Evolutionary conservation across 2,888 invertebrate genomes (phyloP), one percentile per base, ranked within the genome.

Genomic region (Amiota mariae): DNA sequence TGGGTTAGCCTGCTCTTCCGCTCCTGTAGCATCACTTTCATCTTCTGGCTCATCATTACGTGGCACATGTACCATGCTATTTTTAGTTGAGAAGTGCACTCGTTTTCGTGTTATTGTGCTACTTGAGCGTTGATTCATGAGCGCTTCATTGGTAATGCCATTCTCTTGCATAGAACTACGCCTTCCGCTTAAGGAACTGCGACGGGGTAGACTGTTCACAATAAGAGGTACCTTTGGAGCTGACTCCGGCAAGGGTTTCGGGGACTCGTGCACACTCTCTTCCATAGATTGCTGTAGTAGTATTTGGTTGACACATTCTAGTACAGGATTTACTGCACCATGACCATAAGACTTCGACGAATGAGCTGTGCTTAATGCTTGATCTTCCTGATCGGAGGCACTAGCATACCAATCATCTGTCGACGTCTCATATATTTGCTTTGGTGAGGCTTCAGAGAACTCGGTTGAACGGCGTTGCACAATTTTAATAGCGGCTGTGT

Each of bases 231-330:
- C 12, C n/a, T 75, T 78, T 20, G 77, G 70, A 2, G 73, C 72
- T 13, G 66, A 49, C 8, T 67, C 66, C 49, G 9, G 11, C 24
- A 46, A 66, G 8, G 51, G 76, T 13, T 76, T 76, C 59, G 76
- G 51, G 3, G 76, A 78, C 12, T 87, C 84, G 8, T 82, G 79
- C 12, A 83, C 75, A 3, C 86, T 81, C 47, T 89, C 93, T 77
- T 93, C 93, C 87, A 93, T 91, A 20, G 93, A 92, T 87, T 96
- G 95, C 81, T 95, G 94, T 48, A 96, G 89, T 56, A 96, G 90
- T 81, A 96, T 96, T 90, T 90, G 96, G 90, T 96, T 96, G 78
- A 96, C 95, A 86, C 96, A 96, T 89, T 96, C 96, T 70, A 96
- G 89, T 9, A 96, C 96, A 1, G 96, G 96, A 90, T 96, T 96